Evolutionary conservation across 1,140 invertebrate genomes (phyloP).

Genomic region (Lucilia sericata): DNA sequence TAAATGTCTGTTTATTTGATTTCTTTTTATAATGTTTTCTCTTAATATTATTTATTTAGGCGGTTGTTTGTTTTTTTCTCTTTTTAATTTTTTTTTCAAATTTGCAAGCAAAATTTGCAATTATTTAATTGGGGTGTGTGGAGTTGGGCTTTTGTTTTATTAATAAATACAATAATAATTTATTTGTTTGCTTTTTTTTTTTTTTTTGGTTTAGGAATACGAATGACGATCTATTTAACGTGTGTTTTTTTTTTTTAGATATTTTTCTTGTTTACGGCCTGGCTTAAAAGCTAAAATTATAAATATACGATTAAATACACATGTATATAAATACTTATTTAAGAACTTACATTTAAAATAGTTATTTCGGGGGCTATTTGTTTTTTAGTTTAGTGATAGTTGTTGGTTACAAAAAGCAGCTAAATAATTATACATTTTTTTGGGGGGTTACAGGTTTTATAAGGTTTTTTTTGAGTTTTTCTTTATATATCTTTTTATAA

Average conservation of each 20-base stretch:
- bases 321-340: conserved; percentile 42
- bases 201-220: background rate
- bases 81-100: conserved; percentile 11
- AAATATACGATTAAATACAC: conserved; percentile 41
- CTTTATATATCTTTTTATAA: background rate
- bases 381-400: background rate
- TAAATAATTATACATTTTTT: background rate
- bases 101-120: conserved; percentile 44
- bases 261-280: conserved; percentile 5
- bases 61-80: conserved; percentile 16
- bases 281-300: conserved; percentile 43
- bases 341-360: conserved; percentile 12
- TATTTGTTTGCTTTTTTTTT: background rate
- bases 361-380: background rate
- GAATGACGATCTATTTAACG: conserved; percentile 40
- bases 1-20: conserved; percentile 42
- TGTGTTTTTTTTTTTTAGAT: background rate
- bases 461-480: background rate
- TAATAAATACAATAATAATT: conserved; percentile 20
- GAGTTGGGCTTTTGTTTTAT: conserved; percentile 4
- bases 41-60: conserved; percentile 16
- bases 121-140: conserved; percentile 32
- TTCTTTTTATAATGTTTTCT: background rate
- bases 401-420: conserved; percentile 19
- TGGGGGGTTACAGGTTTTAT: background rate